These are phyloP conservation scores for Dicrurus megarhynchus DNA, from an alignment of 2,113 vertebrate species.

Conservation along the genomic window DNA sequence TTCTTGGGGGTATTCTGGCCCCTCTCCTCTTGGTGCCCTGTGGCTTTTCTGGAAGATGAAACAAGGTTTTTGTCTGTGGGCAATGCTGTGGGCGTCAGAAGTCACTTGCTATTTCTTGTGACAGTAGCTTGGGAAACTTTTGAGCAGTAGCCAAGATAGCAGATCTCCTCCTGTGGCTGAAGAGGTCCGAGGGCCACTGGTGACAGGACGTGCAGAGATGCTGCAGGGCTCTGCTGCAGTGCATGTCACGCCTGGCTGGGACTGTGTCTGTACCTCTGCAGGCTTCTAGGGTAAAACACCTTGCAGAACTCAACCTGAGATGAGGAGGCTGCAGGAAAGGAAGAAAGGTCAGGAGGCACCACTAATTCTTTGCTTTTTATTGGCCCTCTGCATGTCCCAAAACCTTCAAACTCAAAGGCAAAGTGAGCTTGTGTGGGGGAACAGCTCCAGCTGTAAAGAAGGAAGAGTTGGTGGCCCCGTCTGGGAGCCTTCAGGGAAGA, in stretches of 20 bases:
- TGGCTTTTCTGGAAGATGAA: neutral
- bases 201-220: rapidly evolving
- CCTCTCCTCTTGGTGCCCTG: rapidly evolving
- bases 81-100: neutral
- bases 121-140: neutral
- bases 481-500: neutral
- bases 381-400: neutral
- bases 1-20: rapidly evolving
- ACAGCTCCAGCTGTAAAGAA: neutral
- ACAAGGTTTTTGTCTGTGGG: neutral
- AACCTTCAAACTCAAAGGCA: rapidly evolving
- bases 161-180: neutral
- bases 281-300: neutral
- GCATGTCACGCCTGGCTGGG: neutral
- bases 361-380: neutral
- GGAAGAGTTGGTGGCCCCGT: neutral
- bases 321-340: neutral
- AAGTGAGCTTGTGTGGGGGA: neutral
- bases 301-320: neutral
- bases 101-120: neutral
- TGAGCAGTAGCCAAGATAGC: neutral
- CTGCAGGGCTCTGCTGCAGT: neutral
- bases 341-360: neutral
- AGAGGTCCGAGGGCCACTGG: neutral
- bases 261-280: neutral